These are phyloP conservation scores for Actinemys pallida DNA, from an alignment of 2,113 vertebrate genomes.

Conservation along the genomic window DNA sequence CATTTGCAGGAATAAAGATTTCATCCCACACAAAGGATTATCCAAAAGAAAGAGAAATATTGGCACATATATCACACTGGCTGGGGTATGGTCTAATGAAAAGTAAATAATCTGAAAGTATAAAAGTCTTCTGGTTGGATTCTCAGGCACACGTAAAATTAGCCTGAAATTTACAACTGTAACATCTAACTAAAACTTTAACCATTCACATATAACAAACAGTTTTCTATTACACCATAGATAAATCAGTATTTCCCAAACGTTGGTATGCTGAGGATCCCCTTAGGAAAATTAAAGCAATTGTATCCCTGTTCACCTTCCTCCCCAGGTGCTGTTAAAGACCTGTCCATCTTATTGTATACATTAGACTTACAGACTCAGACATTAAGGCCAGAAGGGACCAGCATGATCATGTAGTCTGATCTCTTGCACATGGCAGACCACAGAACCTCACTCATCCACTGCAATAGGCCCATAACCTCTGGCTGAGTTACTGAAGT, in stretches of 20 bases:
- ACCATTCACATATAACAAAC: background rate
- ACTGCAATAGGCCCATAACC: background rate
- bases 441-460: background rate
- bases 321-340: rapidly evolving
- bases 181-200: background rate
- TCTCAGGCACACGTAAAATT: background rate
- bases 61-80: background rate
- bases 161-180: background rate
- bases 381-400: background rate
- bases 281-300: background rate
- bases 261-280: background rate
- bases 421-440: background rate
- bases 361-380: background rate
- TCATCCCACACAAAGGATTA: conserved; percentile 11
- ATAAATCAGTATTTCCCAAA: background rate
- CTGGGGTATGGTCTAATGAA: background rate
- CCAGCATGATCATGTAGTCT: background rate
- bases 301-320: background rate
- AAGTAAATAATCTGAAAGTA: conserved; percentile 21
- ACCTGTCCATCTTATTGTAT: rapidly evolving
- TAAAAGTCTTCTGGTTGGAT: background rate
- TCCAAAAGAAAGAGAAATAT: conserved; percentile 11
- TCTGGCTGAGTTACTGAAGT: too few relatives aligned
- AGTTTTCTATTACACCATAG: background rate
- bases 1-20: conserved; percentile 7